Evolutionary conservation across 2,888 invertebrate species (phyloP).

Genomic region (Callimorpha dominula): DNA sequence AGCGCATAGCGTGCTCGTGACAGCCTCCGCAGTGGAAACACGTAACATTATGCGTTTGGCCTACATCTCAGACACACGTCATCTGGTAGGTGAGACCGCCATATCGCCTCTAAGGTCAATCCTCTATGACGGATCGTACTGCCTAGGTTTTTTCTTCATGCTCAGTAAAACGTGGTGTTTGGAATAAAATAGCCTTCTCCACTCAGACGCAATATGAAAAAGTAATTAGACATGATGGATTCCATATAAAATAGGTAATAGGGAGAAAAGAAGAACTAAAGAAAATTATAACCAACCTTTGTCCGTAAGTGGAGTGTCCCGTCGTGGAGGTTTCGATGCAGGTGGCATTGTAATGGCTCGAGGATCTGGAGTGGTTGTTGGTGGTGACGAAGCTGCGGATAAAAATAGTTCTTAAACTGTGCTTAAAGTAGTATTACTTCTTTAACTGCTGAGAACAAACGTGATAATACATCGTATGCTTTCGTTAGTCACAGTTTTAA

Average conservation of each 20-base stretch:
- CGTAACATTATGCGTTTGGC: too few relatives aligned
- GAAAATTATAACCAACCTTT: conserved; percentile 69
- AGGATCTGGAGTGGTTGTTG: conserved; percentile 92
- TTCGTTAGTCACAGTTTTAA: too few relatives aligned
- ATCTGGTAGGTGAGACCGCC: too few relatives aligned
- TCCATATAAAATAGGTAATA: not conserved
- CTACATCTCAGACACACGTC: too few relatives aligned
- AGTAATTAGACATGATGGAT: not conserved
- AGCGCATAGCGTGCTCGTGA: too few relatives aligned
- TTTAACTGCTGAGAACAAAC: too few relatives aligned
- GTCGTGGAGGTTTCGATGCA: conserved; percentile 77
- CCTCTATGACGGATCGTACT: not conserved
- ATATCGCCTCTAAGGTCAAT: not conserved
- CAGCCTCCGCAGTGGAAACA: too few relatives aligned
- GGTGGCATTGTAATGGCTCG: conserved; percentile 86
- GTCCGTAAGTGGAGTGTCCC: conserved; percentile 78
- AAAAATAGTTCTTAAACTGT: not conserved
- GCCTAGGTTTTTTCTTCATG: too few relatives aligned
- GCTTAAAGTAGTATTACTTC: not conserved
- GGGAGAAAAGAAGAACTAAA: not conserved
- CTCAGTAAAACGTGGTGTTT: too few relatives aligned
- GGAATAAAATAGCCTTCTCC: not conserved
- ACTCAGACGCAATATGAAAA: not conserved
- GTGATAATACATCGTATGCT: too few relatives aligned
- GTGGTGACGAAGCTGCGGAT: conserved; percentile 90